These are phyloP conservation scores for Ypsolopha sequella DNA, from an alignment of 2,888 invertebrate genomes.

Conservation along the genomic window DNA sequence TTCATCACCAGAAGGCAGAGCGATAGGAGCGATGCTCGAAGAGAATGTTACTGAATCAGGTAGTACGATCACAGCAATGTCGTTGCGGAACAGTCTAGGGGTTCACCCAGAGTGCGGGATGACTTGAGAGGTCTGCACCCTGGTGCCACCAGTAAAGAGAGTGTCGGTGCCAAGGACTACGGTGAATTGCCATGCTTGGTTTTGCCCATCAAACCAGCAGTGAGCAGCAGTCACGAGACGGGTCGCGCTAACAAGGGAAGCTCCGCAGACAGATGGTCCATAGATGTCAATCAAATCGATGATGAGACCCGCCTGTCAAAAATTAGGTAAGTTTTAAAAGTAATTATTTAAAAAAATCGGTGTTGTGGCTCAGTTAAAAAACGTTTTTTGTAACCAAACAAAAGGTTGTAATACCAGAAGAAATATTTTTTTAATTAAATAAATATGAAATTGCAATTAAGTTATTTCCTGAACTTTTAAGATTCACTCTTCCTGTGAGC, in stretches of 20 bases:
- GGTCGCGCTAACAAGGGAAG: slow-evolving; percentile 22
- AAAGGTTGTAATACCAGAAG: too few relatives aligned
- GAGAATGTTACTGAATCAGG: slow-evolving; percentile 13
- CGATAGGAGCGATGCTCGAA: slow-evolving; percentile 20
- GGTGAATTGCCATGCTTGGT: slow-evolving; percentile 27
- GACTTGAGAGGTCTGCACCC: slow-evolving; percentile 21
- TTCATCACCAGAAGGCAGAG: slow-evolving; percentile 23
- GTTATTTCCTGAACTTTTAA: too few relatives aligned
- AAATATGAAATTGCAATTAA: too few relatives aligned
- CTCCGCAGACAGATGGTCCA: slow-evolving; percentile 32
- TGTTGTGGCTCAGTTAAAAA: too few relatives aligned
- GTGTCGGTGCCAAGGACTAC: slow-evolving; percentile 33
- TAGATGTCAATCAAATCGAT: slow-evolving; percentile 10
- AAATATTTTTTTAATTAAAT: too few relatives aligned
- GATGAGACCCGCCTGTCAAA: slow-evolving; percentile 25
- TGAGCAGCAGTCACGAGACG: slow-evolving; percentile 32
- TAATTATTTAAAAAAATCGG: not conserved
- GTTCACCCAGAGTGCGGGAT: slow-evolving; percentile 28
- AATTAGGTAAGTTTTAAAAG: not conserved
- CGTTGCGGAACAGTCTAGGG: slow-evolving; percentile 26
- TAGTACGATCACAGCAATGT: slow-evolving; percentile 29
- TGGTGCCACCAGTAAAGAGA: slow-evolving; percentile 35
- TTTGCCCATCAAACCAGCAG: slow-evolving; percentile 34
- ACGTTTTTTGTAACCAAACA: too few relatives aligned
- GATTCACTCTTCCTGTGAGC: too few relatives aligned